These are phyloP conservation scores for Scaptomyza pallida DNA, from an alignment of 1,140 invertebrate species.

Conservation along the genomic window DNA sequence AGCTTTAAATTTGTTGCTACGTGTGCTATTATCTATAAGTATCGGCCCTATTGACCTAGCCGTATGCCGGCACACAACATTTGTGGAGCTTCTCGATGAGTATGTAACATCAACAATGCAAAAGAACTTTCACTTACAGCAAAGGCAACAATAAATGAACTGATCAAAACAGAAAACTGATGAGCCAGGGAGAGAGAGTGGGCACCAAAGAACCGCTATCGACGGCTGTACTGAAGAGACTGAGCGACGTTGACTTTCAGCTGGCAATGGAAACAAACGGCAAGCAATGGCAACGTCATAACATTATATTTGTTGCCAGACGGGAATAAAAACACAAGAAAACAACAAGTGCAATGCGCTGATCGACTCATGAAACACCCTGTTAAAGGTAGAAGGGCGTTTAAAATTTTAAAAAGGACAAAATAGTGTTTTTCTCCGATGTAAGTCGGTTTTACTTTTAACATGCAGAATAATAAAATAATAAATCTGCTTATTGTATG, in stretches of 20 bases:
- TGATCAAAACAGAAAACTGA: slow-evolving; percentile 52
- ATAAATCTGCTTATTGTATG: too few species aligned
- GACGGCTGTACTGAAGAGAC: slow-evolving; percentile 67
- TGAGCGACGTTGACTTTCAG: slow-evolving; percentile 52
- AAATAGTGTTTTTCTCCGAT: too few species aligned
- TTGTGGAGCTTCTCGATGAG: slow-evolving; percentile 51
- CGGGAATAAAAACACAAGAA: slow-evolving; percentile 24
- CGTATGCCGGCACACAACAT: slow-evolving; percentile 22
- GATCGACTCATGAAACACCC: slow-evolving; percentile 1
- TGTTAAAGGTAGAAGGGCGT: neutral
- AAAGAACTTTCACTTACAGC: slow-evolving; percentile 71
- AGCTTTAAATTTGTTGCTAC: neutral
- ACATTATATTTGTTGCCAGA: slow-evolving; percentile 11
- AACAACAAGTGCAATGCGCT: neutral
- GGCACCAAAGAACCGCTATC: slow-evolving; percentile 50
- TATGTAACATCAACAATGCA: neutral
- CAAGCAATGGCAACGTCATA: slow-evolving; percentile 34
- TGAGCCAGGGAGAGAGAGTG: slow-evolving; percentile 11
- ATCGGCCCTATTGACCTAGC: slow-evolving; percentile 40
- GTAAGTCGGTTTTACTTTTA: too few species aligned
- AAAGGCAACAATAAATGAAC: slow-evolving; percentile 30
- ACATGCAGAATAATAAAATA: too few species aligned
- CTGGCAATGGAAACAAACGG: slow-evolving; percentile 29
- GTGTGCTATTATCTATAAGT: slow-evolving; percentile 25
- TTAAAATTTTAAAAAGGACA: too few species aligned